A percentile compares a stretch with the other conserved stretches of the same genome.
phyloP scores from a whole-genome alignment of 1,140 invertebrate species.

The Trissolcus basalis region DNA sequence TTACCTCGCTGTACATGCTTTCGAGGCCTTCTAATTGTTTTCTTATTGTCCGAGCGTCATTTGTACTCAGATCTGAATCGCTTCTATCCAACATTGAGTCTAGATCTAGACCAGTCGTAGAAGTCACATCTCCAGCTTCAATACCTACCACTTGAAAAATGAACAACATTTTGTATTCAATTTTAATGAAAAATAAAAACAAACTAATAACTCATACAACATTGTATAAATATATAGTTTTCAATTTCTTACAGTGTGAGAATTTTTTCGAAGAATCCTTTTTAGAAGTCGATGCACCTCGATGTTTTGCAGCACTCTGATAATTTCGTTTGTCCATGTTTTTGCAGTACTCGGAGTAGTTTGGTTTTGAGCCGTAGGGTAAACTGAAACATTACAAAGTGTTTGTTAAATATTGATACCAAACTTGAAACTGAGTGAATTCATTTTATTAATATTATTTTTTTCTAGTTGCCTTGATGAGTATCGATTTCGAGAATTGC shows the following conservation, averaged over 20 bases:
- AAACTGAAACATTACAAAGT: slow-evolving; percentile 71
- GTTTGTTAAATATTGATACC: no score
- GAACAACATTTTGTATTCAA: no score
- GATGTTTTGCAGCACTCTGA: slow-evolving; percentile 65
- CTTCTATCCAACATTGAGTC: slow-evolving; percentile 87
- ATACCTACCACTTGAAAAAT: slow-evolving; percentile 81
- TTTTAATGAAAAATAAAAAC: no score
- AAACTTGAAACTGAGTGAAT: background rate
- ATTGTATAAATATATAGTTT: no score
- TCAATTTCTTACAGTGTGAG: slow-evolving; percentile 67
- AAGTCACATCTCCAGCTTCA: slow-evolving; percentile 86
- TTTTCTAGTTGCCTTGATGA: slow-evolving; percentile 58
- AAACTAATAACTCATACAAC: no score
- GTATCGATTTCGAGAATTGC: slow-evolving; percentile 71
- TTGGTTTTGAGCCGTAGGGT: slow-evolving; percentile 78
- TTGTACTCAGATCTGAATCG: slow-evolving; percentile 85
- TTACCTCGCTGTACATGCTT: slow-evolving; percentile 88
- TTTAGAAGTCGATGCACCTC: slow-evolving; percentile 68
- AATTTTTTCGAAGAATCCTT: slow-evolving; percentile 73
- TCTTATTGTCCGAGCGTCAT: slow-evolving; percentile 86
- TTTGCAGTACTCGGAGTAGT: slow-evolving; percentile 74
- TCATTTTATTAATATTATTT: no score
- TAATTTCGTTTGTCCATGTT: slow-evolving; percentile 69
- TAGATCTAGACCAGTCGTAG: slow-evolving; percentile 86
- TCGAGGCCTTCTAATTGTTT: slow-evolving; percentile 91